A percentile compares a stretch with the other conserved stretches of the same genome.
phyloP scores from a whole-genome alignment of 1,140 invertebrate species.

The Pseudomyrmex flavicornis region DNA sequence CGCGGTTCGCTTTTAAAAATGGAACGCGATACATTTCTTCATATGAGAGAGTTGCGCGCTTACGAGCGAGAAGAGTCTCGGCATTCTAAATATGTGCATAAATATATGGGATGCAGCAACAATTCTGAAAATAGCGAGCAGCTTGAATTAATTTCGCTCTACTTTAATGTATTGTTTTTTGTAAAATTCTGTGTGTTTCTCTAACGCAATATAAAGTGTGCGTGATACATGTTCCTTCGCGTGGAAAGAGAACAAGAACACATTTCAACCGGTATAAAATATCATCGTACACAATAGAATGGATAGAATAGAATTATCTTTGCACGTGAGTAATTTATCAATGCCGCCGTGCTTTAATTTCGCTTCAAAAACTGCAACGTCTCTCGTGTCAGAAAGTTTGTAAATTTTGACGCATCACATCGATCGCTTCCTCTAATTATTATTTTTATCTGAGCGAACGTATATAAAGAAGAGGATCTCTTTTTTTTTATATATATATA shows the following conservation, averaged over 20 bases:
- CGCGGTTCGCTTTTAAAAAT: conserved; percentile 50
- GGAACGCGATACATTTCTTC: conserved; percentile 49
- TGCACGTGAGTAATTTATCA: not conserved
- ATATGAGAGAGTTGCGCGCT: conserved; percentile 29
- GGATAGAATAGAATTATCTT: not conserved
- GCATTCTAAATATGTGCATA: conserved; percentile 58
- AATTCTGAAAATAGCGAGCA: conserved; percentile 45
- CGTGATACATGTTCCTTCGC: not conserved
- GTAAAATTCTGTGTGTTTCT: conserved; percentile 30
- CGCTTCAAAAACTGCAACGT: no score
- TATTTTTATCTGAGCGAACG: not conserved
- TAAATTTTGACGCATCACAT: no score
- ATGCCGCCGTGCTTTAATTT: no score
- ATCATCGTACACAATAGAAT: no score
- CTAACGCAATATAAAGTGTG: conserved; percentile 21
- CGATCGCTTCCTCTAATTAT: no score
- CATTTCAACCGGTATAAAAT: conserved; percentile 19
- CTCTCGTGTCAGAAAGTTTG: no score
- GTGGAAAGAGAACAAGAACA: not conserved
- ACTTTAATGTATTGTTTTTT: conserved; percentile 45
- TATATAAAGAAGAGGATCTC: not conserved
- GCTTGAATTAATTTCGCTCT: conserved; percentile 55
- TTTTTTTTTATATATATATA: not conserved
- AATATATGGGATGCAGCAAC: conserved; percentile 39
- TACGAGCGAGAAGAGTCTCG: conserved; percentile 34